Percentiles rank a stretch among this genome's conserved stretches.
phyloP scores from a whole-genome alignment of 2,113 vertebrate species.

The Xyrauchen texanus region DNA sequence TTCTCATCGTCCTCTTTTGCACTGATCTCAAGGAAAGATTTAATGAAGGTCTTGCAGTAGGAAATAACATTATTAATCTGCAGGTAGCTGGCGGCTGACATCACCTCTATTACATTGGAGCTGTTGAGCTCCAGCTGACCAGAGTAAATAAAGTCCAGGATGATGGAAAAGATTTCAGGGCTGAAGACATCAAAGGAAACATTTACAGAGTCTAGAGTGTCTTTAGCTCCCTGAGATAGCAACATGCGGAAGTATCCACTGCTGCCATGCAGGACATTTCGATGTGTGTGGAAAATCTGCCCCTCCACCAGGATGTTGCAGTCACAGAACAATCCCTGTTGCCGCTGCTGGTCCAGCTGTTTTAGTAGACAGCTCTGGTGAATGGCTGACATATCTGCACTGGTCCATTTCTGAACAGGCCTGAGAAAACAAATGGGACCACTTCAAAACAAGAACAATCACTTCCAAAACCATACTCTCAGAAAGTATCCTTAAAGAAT shows the following conservation, averaged over 20 bases:
- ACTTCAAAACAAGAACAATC: not conserved
- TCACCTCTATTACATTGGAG: constrained; percentile 95
- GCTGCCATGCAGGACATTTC: constrained; percentile 93
- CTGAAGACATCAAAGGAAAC: constrained; percentile 93
- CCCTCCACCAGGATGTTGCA: constrained; percentile 93
- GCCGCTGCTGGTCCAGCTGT: constrained; percentile 91
- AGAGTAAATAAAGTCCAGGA: constrained; percentile 95
- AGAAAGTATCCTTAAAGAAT: too few relatives aligned
- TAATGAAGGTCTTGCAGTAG: constrained; percentile 96
- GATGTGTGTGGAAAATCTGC: constrained; percentile 91
- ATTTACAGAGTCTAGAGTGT: constrained; percentile 77
- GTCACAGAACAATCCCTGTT: constrained; percentile 92
- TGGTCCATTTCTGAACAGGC: constrained; percentile 54
- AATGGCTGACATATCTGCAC: constrained; percentile 88
- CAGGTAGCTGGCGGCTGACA: constrained; percentile 96
- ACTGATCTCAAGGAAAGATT: constrained; percentile 88
- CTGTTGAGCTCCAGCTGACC: constrained; percentile 90
- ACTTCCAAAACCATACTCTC: not conserved
- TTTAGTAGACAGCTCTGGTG: constrained; percentile 91
- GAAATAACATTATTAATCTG: constrained; percentile 97
- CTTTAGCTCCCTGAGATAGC: constrained; percentile 85
- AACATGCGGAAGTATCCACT: constrained; percentile 98
- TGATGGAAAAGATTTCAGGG: constrained; percentile 89
- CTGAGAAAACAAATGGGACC: constrained; percentile 32
- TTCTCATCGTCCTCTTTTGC: constrained; percentile 81